Base-by-base conservation (phyloP, 1,140 invertebrate species). In the Limonius californicus region DNA sequence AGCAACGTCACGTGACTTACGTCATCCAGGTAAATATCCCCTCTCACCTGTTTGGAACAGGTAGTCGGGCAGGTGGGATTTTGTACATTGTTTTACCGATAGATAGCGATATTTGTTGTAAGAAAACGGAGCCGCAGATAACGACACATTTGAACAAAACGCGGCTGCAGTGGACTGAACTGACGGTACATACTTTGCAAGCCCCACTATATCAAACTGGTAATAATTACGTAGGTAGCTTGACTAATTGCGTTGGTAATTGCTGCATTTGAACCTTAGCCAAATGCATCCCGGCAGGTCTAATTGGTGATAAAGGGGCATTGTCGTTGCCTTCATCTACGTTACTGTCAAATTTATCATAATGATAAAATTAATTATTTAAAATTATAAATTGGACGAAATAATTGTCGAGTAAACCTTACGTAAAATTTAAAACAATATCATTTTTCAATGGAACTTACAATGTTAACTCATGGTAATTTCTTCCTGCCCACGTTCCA, bases 21-120 rank as follows among this genome's bases (percentile, higher is more conserved):
- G 54, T 55, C 39, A 54, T 53, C 23, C 55, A 35, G 50, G 61
- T 68, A 54, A 57, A 50, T 60, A 35, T 53, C 59, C 59, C 63
- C 63, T 50, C 63, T 58, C 64, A 63, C 61, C 63, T 63, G 58
- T 63, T 14, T 23, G 2, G 3, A 35, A 59, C 39, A 43, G 35
- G 63, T 63, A 60, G 66, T 65, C 62, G 50, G 61, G 65, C 66
- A 68, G 66, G 66, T 68, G 67, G 19, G 67, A 59, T 63, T 53
- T 53, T 62, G 35, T 39, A 39, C 42, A 30, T 59, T 54, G 54
- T 57, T 20, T 54, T 27, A 54, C 61, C 66, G 63, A 21, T 59
- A 68, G 66, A 63, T 56, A 63, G 66, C 66, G 54, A 61, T 32
- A 32, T 55, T 32, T 14, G 42, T 43, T 27, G 3, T 27, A 39